Conservation (phyloP, 2,888 invertebrate genomes). For the Villa cingulata region DNA sequence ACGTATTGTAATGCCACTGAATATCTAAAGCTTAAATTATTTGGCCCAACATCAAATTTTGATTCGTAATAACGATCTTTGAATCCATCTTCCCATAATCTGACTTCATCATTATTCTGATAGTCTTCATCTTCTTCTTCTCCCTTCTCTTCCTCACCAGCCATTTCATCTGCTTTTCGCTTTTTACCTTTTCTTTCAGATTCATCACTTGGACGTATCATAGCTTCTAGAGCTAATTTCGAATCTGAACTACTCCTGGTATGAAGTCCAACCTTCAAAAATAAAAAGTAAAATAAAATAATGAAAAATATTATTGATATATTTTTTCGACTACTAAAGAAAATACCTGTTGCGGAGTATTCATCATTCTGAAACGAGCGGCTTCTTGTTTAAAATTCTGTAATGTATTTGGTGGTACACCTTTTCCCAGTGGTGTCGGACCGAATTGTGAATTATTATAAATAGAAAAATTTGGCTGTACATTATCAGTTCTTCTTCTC, state of each 20-base stretch:
- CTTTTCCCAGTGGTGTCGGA: slow-evolving; percentile 49
- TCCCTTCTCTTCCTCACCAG: slow-evolving; percentile 37
- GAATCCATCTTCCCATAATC: slow-evolving; percentile 93
- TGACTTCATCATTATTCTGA: slow-evolving; percentile 74
- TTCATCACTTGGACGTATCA: slow-evolving; percentile 37
- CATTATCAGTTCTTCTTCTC: slow-evolving; percentile 40
- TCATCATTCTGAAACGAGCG: slow-evolving; percentile 46
- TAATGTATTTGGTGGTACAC: slow-evolving; percentile 39
- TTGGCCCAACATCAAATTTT: slow-evolving; percentile 68
- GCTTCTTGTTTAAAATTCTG: slow-evolving; percentile 65
- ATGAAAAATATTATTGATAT: neutral
- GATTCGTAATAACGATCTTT: slow-evolving; percentile 96
- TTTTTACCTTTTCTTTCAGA: slow-evolving; percentile 35
- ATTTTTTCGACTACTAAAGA: neutral
- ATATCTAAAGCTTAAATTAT: slow-evolving; percentile 74
- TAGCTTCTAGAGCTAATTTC: slow-evolving; percentile 35
- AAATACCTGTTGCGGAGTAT: slow-evolving; percentile 30
- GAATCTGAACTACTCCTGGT: slow-evolving; percentile 11
- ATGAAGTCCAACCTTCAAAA: neutral
- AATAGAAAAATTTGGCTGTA: slow-evolving; percentile 51
- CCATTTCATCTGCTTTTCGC: slow-evolving; percentile 37
- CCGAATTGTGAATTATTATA: slow-evolving; percentile 65
- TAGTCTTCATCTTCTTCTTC: slow-evolving; percentile 50
- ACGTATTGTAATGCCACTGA: slow-evolving; percentile 91
- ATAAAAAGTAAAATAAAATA: slow-evolving; percentile 3